These are phyloP conservation scores for Oophaga sylvatica DNA, from an alignment of 2,797 vertebrate species.

Conservation along the genomic window DNA sequence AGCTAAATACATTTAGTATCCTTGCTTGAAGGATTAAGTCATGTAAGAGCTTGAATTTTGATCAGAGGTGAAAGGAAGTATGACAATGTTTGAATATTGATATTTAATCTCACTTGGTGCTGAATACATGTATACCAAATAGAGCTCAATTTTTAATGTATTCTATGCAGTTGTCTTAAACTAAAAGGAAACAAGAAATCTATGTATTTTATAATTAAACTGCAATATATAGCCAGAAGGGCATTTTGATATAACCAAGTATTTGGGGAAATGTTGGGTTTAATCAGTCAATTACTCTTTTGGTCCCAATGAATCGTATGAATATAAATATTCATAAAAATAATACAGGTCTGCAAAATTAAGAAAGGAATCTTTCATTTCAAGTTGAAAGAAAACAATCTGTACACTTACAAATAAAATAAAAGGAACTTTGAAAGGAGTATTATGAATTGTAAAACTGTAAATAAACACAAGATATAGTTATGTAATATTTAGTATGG, in stretches of 20 bases:
- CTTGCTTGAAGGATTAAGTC: slow-evolving; percentile 53
- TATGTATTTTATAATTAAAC: not conserved
- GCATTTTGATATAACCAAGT: not conserved
- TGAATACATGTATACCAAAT: slow-evolving; percentile 31
- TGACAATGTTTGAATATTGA: slow-evolving; percentile 55
- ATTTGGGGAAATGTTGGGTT: not conserved
- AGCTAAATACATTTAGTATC: slow-evolving; percentile 58
- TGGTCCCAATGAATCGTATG: no score
- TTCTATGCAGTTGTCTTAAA: not conserved
- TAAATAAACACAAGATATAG: no score
- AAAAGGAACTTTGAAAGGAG: no score
- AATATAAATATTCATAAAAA: no score
- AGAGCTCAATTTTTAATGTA: not conserved
- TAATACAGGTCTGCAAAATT: no score
- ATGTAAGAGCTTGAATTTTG: slow-evolving; percentile 59
- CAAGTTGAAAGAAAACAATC: no score
- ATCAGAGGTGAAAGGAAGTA: slow-evolving; percentile 54
- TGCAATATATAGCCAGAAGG: not conserved
- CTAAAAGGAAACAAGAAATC: not conserved
- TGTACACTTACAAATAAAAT: no score
- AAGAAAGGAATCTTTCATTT: no score
- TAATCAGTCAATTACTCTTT: not conserved
- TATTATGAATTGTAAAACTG: no score
- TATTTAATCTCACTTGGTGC: slow-evolving; percentile 35
- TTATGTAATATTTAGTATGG: no score